A percentile compares a stretch with the other conserved stretches of the same genome.
Evolutionary conservation across 2,888 invertebrate species (phyloP).

Genomic region (Peribatodes rhomboidaria): DNA sequence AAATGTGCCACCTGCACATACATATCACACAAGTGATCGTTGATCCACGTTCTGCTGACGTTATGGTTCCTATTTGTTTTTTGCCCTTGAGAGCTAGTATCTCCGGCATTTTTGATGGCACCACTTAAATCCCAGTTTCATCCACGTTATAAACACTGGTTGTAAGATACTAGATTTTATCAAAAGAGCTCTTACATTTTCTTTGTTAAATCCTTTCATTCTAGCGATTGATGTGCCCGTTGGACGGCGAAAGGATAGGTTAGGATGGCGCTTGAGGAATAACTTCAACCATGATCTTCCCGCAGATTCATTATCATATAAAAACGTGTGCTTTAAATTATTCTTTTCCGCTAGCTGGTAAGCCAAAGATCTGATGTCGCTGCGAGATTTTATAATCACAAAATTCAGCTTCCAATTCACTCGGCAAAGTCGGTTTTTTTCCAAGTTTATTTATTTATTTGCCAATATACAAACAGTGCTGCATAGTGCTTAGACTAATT

Average conservation of each 20-base stretch:
- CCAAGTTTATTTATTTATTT: too few species aligned
- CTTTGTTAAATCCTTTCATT: not conserved
- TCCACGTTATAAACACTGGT: not conserved
- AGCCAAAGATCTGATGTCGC: too few species aligned
- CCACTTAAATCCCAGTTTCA: not conserved
- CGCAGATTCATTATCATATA: not conserved
- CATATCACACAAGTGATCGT: not conserved
- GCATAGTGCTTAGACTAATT: too few species aligned
- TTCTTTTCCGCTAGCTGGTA: too few species aligned
- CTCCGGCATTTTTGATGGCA: not conserved
- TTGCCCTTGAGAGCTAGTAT: not conserved
- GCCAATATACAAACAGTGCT: too few species aligned
- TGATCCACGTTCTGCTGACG: not conserved
- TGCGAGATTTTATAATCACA: too few species aligned
- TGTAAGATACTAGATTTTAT: not conserved
- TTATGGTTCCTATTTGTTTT: not conserved
- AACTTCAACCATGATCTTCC: not conserved
- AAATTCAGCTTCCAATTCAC: too few species aligned
- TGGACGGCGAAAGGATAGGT: not conserved
- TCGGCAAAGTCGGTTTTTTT: too few species aligned
- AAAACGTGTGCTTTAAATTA: too few species aligned
- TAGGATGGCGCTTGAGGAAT: not conserved
- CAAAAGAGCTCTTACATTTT: not conserved
- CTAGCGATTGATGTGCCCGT: not conserved
- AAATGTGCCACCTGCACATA: not conserved